Evolutionary conservation across 2,113 vertebrate genomes (phyloP), one percentile per base, ranked within the genome.

Genomic region (Stercorarius parasiticus): DNA sequence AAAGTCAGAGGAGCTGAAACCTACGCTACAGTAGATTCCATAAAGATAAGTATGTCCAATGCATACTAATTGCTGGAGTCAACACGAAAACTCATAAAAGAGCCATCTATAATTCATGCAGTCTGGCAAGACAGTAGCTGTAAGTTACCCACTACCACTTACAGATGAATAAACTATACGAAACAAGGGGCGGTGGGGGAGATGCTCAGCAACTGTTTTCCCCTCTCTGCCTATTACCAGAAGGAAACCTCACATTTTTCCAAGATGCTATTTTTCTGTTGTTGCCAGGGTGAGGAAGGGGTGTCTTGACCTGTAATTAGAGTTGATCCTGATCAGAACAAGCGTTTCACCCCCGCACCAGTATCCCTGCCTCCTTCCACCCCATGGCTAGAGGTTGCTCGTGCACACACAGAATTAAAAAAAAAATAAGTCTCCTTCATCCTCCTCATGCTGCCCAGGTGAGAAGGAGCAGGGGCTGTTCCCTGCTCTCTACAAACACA

Each of bases 31-130:
- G 74, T 64, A 95, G 94, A 95, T 93, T 81, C 81, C 88, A 79
- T 74, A 86, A 81, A 88, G 81, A 95, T 91, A 97, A 95, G 87
- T 50, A 66, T 47, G 19, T 82, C 95, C 89, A 70, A 71, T 1
- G 56, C 92, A 95, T 85, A 82, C 94, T 94, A 91, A 97, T 97
- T 90, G 77, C 90, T 71, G 64, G 81, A 97, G 82, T 55, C 90
- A 49, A 87, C 92, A 95, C 3, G 26, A 86, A 94, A 88, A 90
- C 88, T 94, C 93, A 88, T 95, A 96, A 95, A 97, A 96, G 65
- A 88, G 84, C 73, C 84, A 96, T 95, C 85, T 96, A 96, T 97
- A 97, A 97, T 96, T 97, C 93, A 97, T 95, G 90, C 79, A 76
- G 53, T 80, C 94, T 95, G 82, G 88, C 93, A 96, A 96, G 86